phyloP scores from a whole-genome alignment of 2,888 invertebrate species.

The Odontomyia ornata region DNA sequence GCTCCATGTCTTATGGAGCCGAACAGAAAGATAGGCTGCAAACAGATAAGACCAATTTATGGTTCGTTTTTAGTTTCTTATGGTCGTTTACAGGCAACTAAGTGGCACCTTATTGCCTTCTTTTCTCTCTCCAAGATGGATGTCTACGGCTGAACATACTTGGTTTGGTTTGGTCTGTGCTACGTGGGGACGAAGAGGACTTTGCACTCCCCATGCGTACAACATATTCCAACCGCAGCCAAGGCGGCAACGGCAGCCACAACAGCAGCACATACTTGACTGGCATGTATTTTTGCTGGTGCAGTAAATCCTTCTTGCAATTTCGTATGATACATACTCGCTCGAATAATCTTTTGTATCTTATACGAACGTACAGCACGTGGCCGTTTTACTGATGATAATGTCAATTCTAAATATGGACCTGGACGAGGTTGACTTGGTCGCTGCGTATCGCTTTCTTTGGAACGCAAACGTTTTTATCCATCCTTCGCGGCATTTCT shows the following conservation, averaged over 20 bases:
- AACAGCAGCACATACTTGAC: conserved; percentile 1
- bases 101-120: conserved; percentile 43
- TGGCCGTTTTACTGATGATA: conserved; percentile 39
- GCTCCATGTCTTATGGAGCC: not conserved
- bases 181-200: conserved; percentile 1
- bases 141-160: not conserved
- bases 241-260: not conserved
- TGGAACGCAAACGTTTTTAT: not conserved
- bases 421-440: conserved; percentile 21
- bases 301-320: conserved; percentile 32
- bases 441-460: not conserved
- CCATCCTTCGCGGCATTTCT: not conserved
- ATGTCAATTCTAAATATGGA: conserved; percentile 43
- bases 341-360: conserved; percentile 27
- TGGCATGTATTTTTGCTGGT: not conserved
- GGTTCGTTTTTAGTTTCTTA: conserved; percentile 46
- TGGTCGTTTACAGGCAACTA: conserved; percentile 45
- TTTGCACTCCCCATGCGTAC: conserved; percentile 30
- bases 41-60: conserved; percentile 49
- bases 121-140: conserved; percentile 23
- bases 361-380: conserved; percentile 37
- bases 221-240: not conserved
- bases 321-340: too few species aligned
- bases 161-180: not conserved
- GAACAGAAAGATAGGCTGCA: conserved; percentile 35